Base-by-base conservation (phyloP, 2,113 vertebrate genomes). In the Nothobranchius furzeri region DNA sequence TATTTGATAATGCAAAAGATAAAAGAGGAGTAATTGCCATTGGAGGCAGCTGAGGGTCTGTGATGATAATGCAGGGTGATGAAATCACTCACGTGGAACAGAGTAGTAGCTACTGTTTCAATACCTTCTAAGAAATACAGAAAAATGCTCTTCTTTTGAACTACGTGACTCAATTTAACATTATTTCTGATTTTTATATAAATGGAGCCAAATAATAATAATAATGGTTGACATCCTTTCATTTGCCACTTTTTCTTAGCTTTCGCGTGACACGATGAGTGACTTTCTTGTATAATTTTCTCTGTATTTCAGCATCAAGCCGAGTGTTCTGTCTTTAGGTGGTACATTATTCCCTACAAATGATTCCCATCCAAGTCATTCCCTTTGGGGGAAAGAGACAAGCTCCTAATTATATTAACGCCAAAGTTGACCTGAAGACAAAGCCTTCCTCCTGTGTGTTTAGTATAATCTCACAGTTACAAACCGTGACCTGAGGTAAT, bases 331-430 rank as follows among this genome's bases (percentile, higher is more conserved):
- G 87, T 87, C 81, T 88, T 89, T 74, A 81, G 88, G 86, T 87
- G 82, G 71, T 86, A 87, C 76, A 87, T 90, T 88, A 88, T 87
- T 83, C 85, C 86, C 88, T 85, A 82, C 85, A 87, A 84, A 83
- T 87, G 79, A 89, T 85, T 87, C 86, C 83, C 79, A 89, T 86
- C 73, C 82, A 68, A 80, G 65, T 60, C n/a, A 20, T 7, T 62
- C 51, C 55, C 75, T 87, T 76, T 73, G 42, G 71, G 83, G 85
- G 82, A 80, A 82, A 79, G 62, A 64, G 83, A 76, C 81, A 82
- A 54, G 73, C 73, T 80, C 69, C 81, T 87, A 91, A 91, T 91
- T 88, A 84, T 84, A 85, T 87, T 83, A 85, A 80, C 68, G 50
- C 75, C 76, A 67, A 57, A 64, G 68, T 62, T 86, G 82, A 87